Evolutionary conservation across 2,797 vertebrate genomes (phyloP).

Genomic region (Streptopelia turtur): DNA sequence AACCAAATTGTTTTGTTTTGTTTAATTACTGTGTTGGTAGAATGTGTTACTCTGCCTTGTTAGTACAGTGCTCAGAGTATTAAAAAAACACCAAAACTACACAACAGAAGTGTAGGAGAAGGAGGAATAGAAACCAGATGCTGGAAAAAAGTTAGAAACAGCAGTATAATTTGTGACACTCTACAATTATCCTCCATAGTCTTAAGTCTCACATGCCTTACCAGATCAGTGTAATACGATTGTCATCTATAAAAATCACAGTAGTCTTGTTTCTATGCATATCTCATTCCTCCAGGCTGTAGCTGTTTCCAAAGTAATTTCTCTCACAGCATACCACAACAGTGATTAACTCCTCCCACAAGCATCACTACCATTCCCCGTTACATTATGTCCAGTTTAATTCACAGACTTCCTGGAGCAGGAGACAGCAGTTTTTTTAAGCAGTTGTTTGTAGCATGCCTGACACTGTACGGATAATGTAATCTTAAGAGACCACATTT

Average conservation of each 20-base stretch:
- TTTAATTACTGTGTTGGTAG: neutral
- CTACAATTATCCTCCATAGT: neutral
- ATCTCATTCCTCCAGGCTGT: neutral
- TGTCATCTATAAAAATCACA: neutral
- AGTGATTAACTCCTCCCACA: neutral
- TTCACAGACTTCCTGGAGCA: neutral
- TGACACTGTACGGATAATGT: neutral
- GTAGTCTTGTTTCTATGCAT: neutral
- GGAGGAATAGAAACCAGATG: neutral
- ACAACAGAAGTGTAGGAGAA: neutral
- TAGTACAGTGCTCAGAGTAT: neutral
- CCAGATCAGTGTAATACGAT: neutral
- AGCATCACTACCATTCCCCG: neutral
- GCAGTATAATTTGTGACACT: neutral
- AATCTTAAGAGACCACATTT: neutral
- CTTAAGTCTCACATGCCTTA: neutral
- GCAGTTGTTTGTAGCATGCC: neutral
- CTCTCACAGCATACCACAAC: neutral
- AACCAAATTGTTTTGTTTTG: neutral
- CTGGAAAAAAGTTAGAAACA: neutral
- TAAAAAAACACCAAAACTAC: neutral
- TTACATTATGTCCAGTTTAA: neutral
- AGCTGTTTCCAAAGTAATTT: conserved; percentile 1
- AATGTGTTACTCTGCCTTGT: neutral
- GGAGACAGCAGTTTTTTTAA: neutral